Evolutionary conservation across 30 jellyfish, hydroid and myxozoan species (phyloP), one percentile per base, ranked within the genome.

Genomic region (Hydra vulgaris): DNA sequence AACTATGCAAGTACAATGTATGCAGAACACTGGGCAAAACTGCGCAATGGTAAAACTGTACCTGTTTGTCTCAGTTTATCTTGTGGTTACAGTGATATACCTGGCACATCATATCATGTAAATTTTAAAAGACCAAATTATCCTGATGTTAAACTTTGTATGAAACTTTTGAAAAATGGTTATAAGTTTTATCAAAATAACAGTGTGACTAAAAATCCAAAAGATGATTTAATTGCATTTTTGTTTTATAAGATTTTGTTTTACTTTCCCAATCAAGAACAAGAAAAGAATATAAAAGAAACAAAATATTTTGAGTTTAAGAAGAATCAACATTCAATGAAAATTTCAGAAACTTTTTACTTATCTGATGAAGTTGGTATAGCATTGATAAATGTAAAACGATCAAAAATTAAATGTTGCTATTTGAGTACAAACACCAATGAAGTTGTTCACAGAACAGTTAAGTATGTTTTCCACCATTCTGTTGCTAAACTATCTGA

Each of bases 361-460:
- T 52, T 56, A 26, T 15, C 85, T 26, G 85, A 78, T 53, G 77
- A 78, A 18, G 8, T n/a, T 53, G 76, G 85, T 54, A 78, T 78
- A 0, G 77, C 26, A 1, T 23, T 78, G 53, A 18, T 78, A 23
- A 27, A 78, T 7, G 23, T 61, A 21, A 61, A 16, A n/a, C 81
- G 56, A n/a, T 40, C 54, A 18, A 52, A 54, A 16, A 20, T 78
- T 0, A 7, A 25, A 0, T 61, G 53, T 19, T 78, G 79, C 69
- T 78, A 78, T 23, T 53, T 78, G 85, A 75, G 54, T 61, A 53
- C 69, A 27, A 18, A 16, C 56, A 52, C 81, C 0, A 23, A 75
- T 20, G 24, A 27, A 52, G 40, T 75, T 40, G 40, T 21, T 27
- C 79, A 75, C 71, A 70, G 83, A 21, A 53, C 21, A 40, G 12